A percentile compares a stretch with the other conserved stretches of the same genome.
Evolutionary conservation across 1,140 invertebrate species (phyloP).

Genomic region (Drosophila santomea): DNA sequence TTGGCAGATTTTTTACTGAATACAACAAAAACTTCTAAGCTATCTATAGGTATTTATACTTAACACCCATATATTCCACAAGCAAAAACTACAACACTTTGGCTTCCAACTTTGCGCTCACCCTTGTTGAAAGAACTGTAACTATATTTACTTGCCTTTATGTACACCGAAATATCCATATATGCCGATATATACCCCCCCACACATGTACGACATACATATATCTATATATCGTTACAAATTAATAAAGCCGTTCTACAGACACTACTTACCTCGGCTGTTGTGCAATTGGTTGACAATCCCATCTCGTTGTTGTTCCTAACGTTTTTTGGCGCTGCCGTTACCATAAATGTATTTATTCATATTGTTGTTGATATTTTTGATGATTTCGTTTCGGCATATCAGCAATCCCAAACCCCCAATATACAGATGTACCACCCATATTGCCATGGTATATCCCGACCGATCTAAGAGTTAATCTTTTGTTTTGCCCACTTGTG

Average conservation of each 20-base stretch:
- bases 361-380: slow-evolving; percentile 66
- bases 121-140: slow-evolving; percentile 53
- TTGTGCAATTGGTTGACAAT: slow-evolving; percentile 65
- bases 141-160: slow-evolving; percentile 40
- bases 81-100: slow-evolving; percentile 54
- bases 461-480: slow-evolving; percentile 19
- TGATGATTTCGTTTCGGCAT: slow-evolving; percentile 65
- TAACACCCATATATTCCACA: slow-evolving; percentile 25
- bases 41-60: slow-evolving; percentile 34
- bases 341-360: slow-evolving; percentile 42
- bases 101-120: slow-evolving; percentile 73
- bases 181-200: slow-evolving; percentile 40
- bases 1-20: slow-evolving; percentile 77
- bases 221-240: slow-evolving; percentile 43
- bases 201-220: slow-evolving; percentile 46
- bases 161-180: slow-evolving; percentile 17
- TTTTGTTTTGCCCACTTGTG: slow-evolving; percentile 46
- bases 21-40: slow-evolving; percentile 42
- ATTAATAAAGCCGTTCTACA: slow-evolving; percentile 28
- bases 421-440: background rate
- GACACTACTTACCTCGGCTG: slow-evolving; percentile 59
- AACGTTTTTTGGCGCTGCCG: slow-evolving; percentile 64
- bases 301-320: slow-evolving; percentile 67
- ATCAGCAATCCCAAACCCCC: slow-evolving; percentile 31
- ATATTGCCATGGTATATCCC: slow-evolving; percentile 2